Evolutionary conservation across 2,113 vertebrate genomes (phyloP).

Genomic region (Craseonycteris thonglongyai): DNA sequence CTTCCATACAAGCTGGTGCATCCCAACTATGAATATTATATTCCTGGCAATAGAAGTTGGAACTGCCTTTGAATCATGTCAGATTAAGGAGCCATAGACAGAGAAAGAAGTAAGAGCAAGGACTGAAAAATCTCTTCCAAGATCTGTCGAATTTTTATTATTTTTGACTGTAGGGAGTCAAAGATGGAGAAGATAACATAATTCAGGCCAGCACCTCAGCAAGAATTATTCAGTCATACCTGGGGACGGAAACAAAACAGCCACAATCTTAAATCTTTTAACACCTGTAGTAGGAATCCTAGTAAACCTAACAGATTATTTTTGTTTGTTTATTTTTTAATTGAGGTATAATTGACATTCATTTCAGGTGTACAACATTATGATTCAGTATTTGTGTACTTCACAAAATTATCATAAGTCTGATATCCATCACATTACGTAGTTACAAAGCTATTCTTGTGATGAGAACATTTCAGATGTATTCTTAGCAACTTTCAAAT

Average conservation of each 20-base stretch:
- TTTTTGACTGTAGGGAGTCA: neutral
- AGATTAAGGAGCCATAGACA: neutral
- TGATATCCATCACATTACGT: neutral
- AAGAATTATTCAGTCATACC: neutral
- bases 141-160: neutral
- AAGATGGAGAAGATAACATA: neutral
- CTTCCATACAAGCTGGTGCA: neutral
- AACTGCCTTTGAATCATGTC: neutral
- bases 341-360: neutral
- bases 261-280: neutral
- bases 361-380: neutral
- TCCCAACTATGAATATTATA: neutral
- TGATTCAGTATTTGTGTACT: neutral
- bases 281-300: neutral
- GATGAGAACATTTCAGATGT: neutral
- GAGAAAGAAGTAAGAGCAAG: neutral
- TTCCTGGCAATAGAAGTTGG: neutral
- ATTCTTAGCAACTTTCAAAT: neutral
- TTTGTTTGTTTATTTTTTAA: neutral
- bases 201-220: neutral
- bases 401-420: neutral
- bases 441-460: neutral
- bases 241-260: neutral
- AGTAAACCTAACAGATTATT: neutral
- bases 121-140: neutral